These are phyloP conservation scores for Ptychochromis oligacanthus DNA, from an alignment of 2,113 vertebrate species.

Conservation along the genomic window DNA sequence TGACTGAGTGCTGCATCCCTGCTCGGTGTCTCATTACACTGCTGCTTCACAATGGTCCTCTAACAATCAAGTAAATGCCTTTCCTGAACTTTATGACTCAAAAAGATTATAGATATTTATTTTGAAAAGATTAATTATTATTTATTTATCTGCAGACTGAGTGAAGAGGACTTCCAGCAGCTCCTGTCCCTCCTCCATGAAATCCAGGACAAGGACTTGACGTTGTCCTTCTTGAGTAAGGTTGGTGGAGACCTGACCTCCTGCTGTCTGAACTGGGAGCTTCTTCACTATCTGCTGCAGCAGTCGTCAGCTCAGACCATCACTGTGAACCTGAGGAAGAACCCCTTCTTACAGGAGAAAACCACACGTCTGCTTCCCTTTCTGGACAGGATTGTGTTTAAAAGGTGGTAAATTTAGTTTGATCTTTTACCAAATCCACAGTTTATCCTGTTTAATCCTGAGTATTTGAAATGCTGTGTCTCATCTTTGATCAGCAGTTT, in stretches of 20 bases:
- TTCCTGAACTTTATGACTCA: background rate
- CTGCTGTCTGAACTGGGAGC: constrained; percentile 38
- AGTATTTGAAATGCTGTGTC: background rate
- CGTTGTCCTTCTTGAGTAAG: background rate
- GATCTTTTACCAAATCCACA: background rate
- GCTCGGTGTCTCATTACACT: constrained; percentile 23
- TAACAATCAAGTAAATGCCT: constrained; percentile 23
- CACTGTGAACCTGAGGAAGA: constrained; percentile 38
- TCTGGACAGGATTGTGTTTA: no score
- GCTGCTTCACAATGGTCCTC: constrained; percentile 36
- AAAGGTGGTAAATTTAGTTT: background rate
- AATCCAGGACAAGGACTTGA: constrained; percentile 11
- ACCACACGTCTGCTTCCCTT: constrained; percentile 26
- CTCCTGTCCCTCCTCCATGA: constrained; percentile 6
- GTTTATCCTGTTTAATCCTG: background rate
- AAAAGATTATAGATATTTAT: rapidly evolving
- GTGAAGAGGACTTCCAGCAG: background rate
- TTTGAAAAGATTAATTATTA: rapidly evolving
- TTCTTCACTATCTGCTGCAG: constrained; percentile 35
- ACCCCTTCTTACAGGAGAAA: background rate
- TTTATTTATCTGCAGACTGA: constrained; percentile 4
- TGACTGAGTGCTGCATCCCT: constrained; percentile 29
- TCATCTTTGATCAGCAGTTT: rapidly evolving
- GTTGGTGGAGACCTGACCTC: constrained; percentile 37
- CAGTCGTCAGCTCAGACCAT: background rate